Percentiles rank a stretch among this genome's conserved stretches.
Conservation (phyloP, 1,140 invertebrate genomes). For the Cydia amplana region DNA sequence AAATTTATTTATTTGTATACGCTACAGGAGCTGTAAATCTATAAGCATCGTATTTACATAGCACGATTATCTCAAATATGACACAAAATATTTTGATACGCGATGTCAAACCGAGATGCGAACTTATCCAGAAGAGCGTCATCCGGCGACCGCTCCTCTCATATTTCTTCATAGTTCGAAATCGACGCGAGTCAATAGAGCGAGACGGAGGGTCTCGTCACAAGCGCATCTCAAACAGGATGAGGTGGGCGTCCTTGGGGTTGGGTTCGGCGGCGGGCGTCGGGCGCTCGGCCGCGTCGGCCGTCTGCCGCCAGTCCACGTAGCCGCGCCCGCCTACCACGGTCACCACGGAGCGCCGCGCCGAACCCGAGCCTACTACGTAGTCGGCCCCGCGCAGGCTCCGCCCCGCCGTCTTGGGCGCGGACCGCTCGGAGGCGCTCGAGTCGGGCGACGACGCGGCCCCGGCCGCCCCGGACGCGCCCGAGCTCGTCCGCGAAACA, state of each 20-base stretch:
- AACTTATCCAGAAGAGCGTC: neutral
- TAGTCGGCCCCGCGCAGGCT: slow-evolving; percentile 70
- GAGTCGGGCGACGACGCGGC: slow-evolving; percentile 64
- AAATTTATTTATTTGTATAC: slow-evolving; percentile 8
- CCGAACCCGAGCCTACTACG: slow-evolving; percentile 75
- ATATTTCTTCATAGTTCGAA: neutral
- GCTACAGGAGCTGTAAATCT: slow-evolving; percentile 13
- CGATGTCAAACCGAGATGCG: slow-evolving; percentile 12
- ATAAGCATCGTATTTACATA: slow-evolving; percentile 23
- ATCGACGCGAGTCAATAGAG: slow-evolving; percentile 2
- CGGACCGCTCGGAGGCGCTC: slow-evolving; percentile 63
- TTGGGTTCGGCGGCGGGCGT: slow-evolving; percentile 71
- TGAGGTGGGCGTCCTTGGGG: slow-evolving; percentile 88
- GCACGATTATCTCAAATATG: slow-evolving; percentile 28
- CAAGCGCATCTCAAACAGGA: slow-evolving; percentile 95
- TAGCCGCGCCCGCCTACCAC: slow-evolving; percentile 94
- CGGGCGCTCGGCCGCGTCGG: slow-evolving; percentile 79
- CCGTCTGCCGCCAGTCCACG: slow-evolving; percentile 88
- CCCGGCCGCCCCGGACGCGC: slow-evolving; percentile 82
- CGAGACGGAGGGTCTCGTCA: slow-evolving; percentile 64
- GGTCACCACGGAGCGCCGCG: slow-evolving; percentile 89
- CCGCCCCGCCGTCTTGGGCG: slow-evolving; percentile 51
- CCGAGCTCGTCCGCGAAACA: slow-evolving; percentile 86
- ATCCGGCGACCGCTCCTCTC: neutral
- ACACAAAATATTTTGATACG: slow-evolving; percentile 12